A percentile compares a stretch with the other conserved stretches of the same genome.
These are phyloP conservation scores for Drosophila melanocephala DNA, from an alignment of 2,888 invertebrate genomes.

Conservation along the genomic window DNA sequence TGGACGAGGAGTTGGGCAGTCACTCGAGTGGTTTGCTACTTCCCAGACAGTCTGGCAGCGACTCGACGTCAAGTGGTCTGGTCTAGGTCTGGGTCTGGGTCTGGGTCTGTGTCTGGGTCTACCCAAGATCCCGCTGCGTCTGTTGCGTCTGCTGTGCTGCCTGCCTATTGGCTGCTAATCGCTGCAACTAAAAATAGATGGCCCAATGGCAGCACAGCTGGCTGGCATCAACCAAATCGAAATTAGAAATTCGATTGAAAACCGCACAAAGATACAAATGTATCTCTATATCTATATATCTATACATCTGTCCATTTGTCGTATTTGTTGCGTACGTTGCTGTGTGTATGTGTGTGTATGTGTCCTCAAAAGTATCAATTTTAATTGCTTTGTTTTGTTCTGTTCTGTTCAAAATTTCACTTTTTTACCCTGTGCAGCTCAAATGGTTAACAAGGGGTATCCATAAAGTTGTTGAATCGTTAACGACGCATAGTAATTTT, in stretches of 20 bases:
- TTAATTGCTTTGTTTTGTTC: conserved; percentile 46
- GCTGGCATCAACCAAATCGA: conserved; percentile 55
- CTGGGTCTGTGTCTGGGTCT: conserved; percentile 12
- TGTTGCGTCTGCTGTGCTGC: conserved; percentile 8
- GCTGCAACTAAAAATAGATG: conserved; percentile 62
- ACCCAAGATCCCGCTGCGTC: neutral
- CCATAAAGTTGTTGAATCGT: neutral
- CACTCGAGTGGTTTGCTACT: conserved; percentile 39
- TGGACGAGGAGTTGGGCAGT: conserved; percentile 9
- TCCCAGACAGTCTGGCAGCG: conserved; percentile 56
- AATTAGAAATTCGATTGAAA: conserved; percentile 59
- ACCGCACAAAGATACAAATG: conserved; percentile 61
- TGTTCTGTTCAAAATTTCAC: conserved; percentile 26
- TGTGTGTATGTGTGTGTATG: neutral
- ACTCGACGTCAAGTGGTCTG: conserved; percentile 55
- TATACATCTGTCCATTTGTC: conserved; percentile 28
- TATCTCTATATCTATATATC: conserved; percentile 41
- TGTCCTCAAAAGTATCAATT: conserved; percentile 50
- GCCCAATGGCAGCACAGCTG: conserved; percentile 74
- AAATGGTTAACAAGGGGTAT: conserved; percentile 1
- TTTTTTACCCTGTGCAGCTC: conserved; percentile 21
- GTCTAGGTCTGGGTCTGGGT: neutral
- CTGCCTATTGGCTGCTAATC: conserved; percentile 79
- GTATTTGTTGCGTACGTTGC: neutral
- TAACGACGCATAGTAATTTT: neutral